Base-by-base conservation (phyloP, 2,888 invertebrate genomes). In the Drosophila longiperda region DNA sequence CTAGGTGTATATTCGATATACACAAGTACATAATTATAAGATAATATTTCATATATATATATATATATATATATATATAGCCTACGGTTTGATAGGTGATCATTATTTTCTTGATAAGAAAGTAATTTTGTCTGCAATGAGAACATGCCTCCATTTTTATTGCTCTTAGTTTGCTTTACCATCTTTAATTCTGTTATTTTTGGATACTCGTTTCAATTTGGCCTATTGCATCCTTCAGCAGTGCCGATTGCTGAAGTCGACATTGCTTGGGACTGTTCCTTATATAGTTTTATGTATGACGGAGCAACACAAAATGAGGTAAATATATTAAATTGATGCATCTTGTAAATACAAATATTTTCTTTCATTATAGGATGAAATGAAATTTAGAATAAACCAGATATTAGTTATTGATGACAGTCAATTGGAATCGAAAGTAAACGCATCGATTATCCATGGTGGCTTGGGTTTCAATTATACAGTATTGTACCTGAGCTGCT, bases 171-270 rank as follows among this genome's bases (percentile, higher is more conserved):
- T 45, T 23, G 7, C 20, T 20, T 7, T 45, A 45, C 15, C 15
- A 20, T 7, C 12, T 23, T 23, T 15, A 45, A 12, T 8, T 15
- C 15, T 1, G 23, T 45, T 45, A 23, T 20, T 45, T 45, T 15
- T 8, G 45, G 45, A 45, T 45, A 45, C 23, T 45, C 45, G 23
- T 15, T 45, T 45, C 45, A 45, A 45, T 45, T 45, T 45, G 45
- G 45, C 2, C 15, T 7, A 23, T 4, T 45, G 23, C 3, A 15
- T 45, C 45, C 45, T 23, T 45, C 45, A 23, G 45, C 45, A 23
- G 45, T 45, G 15, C 45, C 45, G 8, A 23, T 45, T 15, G 45
- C 45, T 23, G 45, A 45, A 23, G 23, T 45, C 23, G 23, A 45
- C 23, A 23, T 45, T 15, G 23, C 15, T 15, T 45, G 45, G 45